Evolutionary conservation across 2,113 vertebrate species (phyloP).

Genomic region (Empidonax traillii): DNA sequence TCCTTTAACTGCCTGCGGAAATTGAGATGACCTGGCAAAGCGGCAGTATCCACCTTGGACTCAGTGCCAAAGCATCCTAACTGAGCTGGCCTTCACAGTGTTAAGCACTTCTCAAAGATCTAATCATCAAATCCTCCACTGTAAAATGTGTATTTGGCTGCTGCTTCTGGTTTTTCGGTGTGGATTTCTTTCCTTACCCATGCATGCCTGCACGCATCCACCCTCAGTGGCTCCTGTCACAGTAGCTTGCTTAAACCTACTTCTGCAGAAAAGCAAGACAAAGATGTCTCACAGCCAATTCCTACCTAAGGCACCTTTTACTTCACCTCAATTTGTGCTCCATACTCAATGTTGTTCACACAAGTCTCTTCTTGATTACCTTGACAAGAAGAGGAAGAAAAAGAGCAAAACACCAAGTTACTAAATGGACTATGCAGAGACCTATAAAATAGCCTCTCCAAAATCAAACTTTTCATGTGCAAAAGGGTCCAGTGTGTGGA

Average conservation of each 20-base stretch:
- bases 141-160: not conserved
- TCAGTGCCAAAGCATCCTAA: not conserved
- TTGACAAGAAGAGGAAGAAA: not conserved
- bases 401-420: not conserved
- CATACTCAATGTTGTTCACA: not conserved
- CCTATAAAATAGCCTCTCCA: not conserved
- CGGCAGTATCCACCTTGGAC: not conserved
- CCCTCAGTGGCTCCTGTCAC: not conserved
- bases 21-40: not conserved
- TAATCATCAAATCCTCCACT: not conserved
- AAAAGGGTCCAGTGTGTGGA: not conserved
- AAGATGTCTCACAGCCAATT: not conserved
- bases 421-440: not conserved
- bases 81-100: rapidly evolving
- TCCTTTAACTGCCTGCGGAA: rapidly evolving
- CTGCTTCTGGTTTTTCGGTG: not conserved
- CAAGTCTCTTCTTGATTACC: not conserved
- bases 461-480: not conserved
- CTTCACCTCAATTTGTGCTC: not conserved
- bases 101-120: not conserved
- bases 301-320: not conserved
- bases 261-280: not conserved
- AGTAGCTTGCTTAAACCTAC: not conserved
- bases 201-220: not conserved
- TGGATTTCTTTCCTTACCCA: not conserved